These are phyloP conservation scores for Pseudobourletiella spinata DNA, from an alignment of 1,140 invertebrate species.

Conservation along the genomic window DNA sequence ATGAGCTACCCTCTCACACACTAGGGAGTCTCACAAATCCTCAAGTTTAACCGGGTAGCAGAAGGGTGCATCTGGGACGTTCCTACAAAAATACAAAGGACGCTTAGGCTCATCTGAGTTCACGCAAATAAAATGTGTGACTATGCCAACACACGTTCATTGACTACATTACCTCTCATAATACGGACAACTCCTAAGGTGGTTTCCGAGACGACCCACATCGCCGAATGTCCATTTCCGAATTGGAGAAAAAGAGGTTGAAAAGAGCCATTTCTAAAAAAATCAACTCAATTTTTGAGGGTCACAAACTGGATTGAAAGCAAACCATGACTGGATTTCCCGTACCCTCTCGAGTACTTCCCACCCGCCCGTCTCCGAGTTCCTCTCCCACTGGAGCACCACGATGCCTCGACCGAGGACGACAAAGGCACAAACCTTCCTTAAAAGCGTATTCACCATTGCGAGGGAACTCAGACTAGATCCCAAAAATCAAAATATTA, in stretches of 20 bases:
- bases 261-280: slow-evolving; percentile 31
- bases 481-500: slow-evolving; percentile 3
- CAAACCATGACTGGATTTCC: neutral
- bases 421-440: slow-evolving; percentile 19
- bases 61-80: slow-evolving; percentile 14
- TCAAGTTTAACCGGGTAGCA: slow-evolving; percentile 7
- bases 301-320: too few species aligned
- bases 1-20: too few species aligned
- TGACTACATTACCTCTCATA: slow-evolving; percentile 17
- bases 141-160: too few species aligned
- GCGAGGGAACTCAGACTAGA: slow-evolving; percentile 24
- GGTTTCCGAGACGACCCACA: slow-evolving; percentile 17
- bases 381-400: slow-evolving; percentile 30
- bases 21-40: too few species aligned
- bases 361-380: slow-evolving; percentile 6
- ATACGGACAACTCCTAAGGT: slow-evolving; percentile 22
- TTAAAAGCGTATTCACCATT: slow-evolving; percentile 13
- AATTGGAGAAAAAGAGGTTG: slow-evolving; percentile 27
- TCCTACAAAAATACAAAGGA: too few species aligned
- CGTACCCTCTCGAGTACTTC: slow-evolving; percentile 15
- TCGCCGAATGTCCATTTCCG: slow-evolving; percentile 28
- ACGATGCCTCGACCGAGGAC: slow-evolving; percentile 28
- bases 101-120: too few species aligned
- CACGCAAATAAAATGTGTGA: too few species aligned
- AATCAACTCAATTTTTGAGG: too few species aligned